These are phyloP conservation scores for Phaenicophaeus curvirostris DNA, from an alignment of 2,797 vertebrate genomes.

Conservation along the genomic window DNA sequence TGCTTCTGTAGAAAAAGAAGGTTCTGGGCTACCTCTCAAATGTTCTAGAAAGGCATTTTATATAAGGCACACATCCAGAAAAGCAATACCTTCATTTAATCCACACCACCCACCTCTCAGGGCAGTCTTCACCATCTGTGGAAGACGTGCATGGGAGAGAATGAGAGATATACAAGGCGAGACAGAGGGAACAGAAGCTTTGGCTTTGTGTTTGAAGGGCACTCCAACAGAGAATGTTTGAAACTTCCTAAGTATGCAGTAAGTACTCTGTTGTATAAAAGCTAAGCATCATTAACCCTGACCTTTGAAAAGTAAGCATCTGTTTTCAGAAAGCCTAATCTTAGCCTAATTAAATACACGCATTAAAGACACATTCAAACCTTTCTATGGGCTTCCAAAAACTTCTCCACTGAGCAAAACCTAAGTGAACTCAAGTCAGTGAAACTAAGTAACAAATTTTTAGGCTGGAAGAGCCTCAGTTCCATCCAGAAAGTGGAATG, in stretches of 20 bases:
- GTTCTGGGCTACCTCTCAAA: background rate
- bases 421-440: background rate
- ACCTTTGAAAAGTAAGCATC: background rate
- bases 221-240: background rate
- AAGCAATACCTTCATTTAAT: background rate
- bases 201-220: background rate
- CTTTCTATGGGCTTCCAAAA: background rate
- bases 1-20: background rate
- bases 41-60: background rate
- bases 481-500: background rate
- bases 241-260: background rate
- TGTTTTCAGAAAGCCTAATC: background rate
- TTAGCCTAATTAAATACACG: background rate
- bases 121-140: background rate
- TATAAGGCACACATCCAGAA: background rate
- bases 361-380: background rate
- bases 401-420: background rate
- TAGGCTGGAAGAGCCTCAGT: background rate
- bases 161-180: background rate
- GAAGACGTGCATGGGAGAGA: fast-evolving
- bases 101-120: background rate
- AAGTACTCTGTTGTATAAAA: background rate
- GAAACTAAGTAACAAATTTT: background rate
- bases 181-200: fast-evolving
- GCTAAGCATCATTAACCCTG: background rate